Base-by-base conservation (phyloP, 2,113 vertebrate species). In the Cisticola juncidis region DNA sequence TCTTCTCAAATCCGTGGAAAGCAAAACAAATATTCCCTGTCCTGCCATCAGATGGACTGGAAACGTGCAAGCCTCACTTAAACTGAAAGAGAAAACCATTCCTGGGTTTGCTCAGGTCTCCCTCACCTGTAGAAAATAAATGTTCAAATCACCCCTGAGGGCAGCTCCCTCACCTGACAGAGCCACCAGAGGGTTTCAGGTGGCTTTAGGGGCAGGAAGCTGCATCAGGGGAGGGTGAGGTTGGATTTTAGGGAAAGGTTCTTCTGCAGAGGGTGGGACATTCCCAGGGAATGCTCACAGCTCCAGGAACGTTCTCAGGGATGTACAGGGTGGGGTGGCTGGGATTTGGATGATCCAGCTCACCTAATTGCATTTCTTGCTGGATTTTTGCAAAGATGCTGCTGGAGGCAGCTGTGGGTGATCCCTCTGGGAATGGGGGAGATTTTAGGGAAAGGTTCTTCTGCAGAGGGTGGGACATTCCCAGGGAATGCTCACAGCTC, bases 141-240 rank as follows among this genome's bases (percentile, higher is more conserved):
- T 42, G 42, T 42, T 42, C 42, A 42, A 42, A 42, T 42, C 42
- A 42, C 15, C 15, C 42, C 42, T 42, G 42, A 42, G 42, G 42
- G 42, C 42, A 42, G 15, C 42, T 42, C 47, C n/a, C 28, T 71
- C 20, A 0, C 8, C 22, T 31, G 42, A 5, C 0, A 0, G 20
- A 35, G 51, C 19, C 73, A 40, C 40, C 38, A 5, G 25, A 26
- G 60, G 16, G 31, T 33, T 64, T 10, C 15, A 9, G 17, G 26
- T 25, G n/a, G 51, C 21, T 68, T 60, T 24, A 9, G 21, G 5
- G 7, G n/a, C 45, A 53, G 62, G 69, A 28, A 53, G 51, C 68
- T 45, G 33, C 44, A 17, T 8, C 44, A 20, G 77, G 38, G 66
- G 10, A 65, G 28, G 69, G 15, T 14, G 2, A 8, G 77, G 77